phyloP scores from a whole-genome alignment of 2,888 invertebrate species.

The Cephalotes varians region DNA sequence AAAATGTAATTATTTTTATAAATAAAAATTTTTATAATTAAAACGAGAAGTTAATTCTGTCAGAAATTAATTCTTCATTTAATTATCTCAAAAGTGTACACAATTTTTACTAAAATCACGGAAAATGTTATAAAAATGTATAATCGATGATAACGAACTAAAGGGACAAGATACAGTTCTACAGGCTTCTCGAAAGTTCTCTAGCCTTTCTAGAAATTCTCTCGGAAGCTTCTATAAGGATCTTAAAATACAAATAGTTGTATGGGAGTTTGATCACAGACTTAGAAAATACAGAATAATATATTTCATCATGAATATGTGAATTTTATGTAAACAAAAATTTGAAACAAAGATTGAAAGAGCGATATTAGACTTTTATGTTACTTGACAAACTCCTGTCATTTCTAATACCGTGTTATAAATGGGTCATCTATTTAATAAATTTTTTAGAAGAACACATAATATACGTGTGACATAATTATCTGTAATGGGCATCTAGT shows the following conservation, averaged over 20 bases:
- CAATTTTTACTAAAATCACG: not conserved
- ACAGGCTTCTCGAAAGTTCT: not conserved
- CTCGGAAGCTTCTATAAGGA: too few relatives aligned
- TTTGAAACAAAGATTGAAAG: not conserved
- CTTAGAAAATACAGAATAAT: not conserved
- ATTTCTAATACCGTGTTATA: not conserved
- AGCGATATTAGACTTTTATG: not conserved
- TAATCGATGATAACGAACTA: not conserved
- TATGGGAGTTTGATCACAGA: not conserved
- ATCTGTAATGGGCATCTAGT: not conserved
- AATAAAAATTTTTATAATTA: not conserved
- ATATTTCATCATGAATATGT: not conserved
- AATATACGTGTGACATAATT: not conserved
- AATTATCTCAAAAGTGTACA: not conserved
- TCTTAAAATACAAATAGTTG: not conserved
- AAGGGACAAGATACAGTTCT: not conserved
- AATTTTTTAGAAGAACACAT: not conserved
- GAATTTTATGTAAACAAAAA: not conserved
- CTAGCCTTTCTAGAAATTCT: too few relatives aligned
- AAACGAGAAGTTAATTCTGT: not conserved
- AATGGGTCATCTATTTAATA: not conserved
- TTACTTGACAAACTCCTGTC: not conserved
- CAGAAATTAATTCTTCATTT: not conserved
- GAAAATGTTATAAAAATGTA: not conserved
- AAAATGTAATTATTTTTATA: not conserved